phyloP scores from a whole-genome alignment of 2,797 vertebrate species.

The Meriones psammophilus region DNA sequence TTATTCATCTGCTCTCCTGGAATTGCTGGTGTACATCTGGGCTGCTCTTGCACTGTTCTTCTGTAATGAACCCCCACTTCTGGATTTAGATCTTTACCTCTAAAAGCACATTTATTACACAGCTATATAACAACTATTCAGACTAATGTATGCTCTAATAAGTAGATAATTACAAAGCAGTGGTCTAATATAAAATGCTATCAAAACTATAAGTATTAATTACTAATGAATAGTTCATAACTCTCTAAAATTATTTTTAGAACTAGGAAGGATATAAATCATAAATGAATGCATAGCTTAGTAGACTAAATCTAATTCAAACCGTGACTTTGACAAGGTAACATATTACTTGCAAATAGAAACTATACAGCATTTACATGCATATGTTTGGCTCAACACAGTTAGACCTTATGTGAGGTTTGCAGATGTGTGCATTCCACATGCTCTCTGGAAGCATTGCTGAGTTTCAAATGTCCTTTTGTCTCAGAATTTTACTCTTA shows the following conservation, averaged over 20 bases:
- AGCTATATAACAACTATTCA: conserved; percentile 77
- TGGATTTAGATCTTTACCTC: conserved; percentile 78
- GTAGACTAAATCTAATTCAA: conserved; percentile 60
- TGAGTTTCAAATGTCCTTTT: conserved; percentile 59
- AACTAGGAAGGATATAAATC: conserved; percentile 57
- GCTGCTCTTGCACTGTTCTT: conserved; percentile 84
- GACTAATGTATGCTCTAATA: conserved; percentile 75
- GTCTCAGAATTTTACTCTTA: conserved; percentile 47
- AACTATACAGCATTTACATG: background rate
- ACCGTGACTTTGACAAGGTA: conserved; percentile 65
- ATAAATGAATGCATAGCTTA: conserved; percentile 47
- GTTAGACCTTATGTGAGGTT: background rate
- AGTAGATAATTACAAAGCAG: conserved; percentile 67
- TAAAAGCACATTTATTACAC: conserved; percentile 75
- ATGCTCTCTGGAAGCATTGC: conserved; percentile 53
- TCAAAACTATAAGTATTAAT: conserved; percentile 69
- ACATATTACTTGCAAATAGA: conserved; percentile 53
- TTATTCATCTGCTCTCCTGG: conserved; percentile 82
- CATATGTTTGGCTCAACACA: conserved; percentile 37
- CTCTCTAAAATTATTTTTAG: conserved; percentile 51
- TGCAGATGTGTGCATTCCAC: conserved; percentile 49
- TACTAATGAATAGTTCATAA: conserved; percentile 72
- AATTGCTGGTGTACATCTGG: conserved; percentile 82
- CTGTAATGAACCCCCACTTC: conserved; percentile 82
- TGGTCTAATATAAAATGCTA: conserved; percentile 60